phyloP scores from a whole-genome alignment of 2,888 invertebrate genomes.

The Synergus gifuensis region DNA sequence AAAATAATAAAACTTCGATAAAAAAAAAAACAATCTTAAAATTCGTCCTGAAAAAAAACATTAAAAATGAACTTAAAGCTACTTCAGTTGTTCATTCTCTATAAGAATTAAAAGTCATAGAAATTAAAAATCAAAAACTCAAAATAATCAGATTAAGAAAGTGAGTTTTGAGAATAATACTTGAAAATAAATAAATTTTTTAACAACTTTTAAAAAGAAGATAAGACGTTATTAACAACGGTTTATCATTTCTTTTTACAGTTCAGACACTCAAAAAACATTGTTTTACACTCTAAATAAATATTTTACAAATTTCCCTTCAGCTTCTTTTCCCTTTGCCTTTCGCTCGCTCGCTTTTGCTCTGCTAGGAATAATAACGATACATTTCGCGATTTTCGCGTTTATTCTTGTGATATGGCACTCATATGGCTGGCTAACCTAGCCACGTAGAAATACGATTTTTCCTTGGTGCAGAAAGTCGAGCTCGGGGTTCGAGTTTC shows the following conservation, averaged over 20 bases:
- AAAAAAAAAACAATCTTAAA: conserved; percentile 28
- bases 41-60: background rate
- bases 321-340: conserved; percentile 37
- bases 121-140: conserved; percentile 3
- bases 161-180: background rate
- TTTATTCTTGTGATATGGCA: conserved; percentile 72
- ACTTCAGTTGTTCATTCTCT: conserved; percentile 13
- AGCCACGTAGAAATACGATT: conserved; percentile 60
- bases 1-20: conserved; percentile 35
- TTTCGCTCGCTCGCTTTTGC: conserved; percentile 48
- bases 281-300: conserved; percentile 63
- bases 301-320: conserved; percentile 65
- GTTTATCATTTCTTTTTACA: conserved; percentile 6
- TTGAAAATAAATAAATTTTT: background rate
- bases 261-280: conserved; percentile 11
- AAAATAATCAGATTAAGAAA: background rate
- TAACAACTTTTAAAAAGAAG: background rate
- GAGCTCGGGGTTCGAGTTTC: conserved; percentile 48
- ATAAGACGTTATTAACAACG: conserved; percentile 40
- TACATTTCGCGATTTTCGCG: conserved; percentile 48
- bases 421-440: conserved; percentile 75
- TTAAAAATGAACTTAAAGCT: conserved; percentile 19
- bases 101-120: background rate
- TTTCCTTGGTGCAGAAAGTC: conserved; percentile 47
- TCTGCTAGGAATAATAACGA: conserved; percentile 53